phyloP scores from a whole-genome alignment of 2,797 vertebrate species.

The Simalia tracyae region DNA sequence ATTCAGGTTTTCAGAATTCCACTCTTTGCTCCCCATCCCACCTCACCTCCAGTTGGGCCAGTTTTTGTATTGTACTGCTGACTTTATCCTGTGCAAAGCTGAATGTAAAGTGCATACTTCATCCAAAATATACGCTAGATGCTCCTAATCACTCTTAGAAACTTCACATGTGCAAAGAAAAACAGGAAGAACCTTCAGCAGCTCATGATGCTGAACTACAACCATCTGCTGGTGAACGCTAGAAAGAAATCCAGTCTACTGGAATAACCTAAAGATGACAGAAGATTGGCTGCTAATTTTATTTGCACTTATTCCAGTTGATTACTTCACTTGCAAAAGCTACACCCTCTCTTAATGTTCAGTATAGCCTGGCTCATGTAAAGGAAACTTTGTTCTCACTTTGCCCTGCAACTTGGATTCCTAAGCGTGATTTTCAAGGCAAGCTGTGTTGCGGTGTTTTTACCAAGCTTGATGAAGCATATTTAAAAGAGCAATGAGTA shows the following conservation, averaged over 20 bases:
- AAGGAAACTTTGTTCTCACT: slow-evolving; percentile 42
- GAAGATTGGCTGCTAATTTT: slow-evolving; percentile 28
- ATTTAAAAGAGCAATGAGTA: slow-evolving; percentile 26
- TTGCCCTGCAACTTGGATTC: slow-evolving; percentile 9
- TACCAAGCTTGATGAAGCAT: slow-evolving; percentile 11
- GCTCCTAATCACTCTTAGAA: slow-evolving; percentile 22
- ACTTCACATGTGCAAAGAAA: neutral
- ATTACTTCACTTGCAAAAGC: slow-evolving; percentile 1
- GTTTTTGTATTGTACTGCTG: neutral
- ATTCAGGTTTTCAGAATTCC: neutral
- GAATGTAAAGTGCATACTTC: neutral
- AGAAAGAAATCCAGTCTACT: slow-evolving; percentile 26
- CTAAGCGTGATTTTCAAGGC: neutral
- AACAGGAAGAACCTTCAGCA: neutral
- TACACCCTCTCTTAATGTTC: neutral
- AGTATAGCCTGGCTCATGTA: slow-evolving; percentile 22
- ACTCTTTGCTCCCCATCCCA: neutral
- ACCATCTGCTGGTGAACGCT: slow-evolving; percentile 48
- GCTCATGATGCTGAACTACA: slow-evolving; percentile 17
- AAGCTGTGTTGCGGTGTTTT: slow-evolving; percentile 16
- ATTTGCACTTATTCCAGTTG: slow-evolving; percentile 51
- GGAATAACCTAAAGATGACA: slow-evolving; percentile 20
- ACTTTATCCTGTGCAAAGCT: neutral
- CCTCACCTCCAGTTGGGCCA: neutral
- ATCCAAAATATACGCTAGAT: neutral